Evolutionary conservation across 2,797 vertebrate species (phyloP).

Genomic region (Phoxinus dragarum): DNA sequence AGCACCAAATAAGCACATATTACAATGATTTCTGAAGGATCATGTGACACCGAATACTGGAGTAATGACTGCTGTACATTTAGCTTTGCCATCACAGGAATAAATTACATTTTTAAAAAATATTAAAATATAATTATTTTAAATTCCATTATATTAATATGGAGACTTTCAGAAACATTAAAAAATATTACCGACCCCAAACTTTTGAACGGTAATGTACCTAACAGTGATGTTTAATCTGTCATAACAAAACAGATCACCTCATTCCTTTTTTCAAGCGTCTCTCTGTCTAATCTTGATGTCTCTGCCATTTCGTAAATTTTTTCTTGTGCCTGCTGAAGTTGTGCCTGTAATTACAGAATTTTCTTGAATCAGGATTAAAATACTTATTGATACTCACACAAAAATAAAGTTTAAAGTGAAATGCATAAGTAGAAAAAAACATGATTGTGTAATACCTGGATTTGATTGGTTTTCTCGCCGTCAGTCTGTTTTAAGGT

Average conservation of each 20-base stretch:
- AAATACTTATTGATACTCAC: not conserved
- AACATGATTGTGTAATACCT: slow-evolving; percentile 61
- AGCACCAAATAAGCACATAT: too few species aligned
- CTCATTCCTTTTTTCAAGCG: slow-evolving; percentile 74
- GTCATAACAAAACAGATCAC: slow-evolving; percentile 64
- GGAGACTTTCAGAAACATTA: not conserved
- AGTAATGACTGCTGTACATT: too few species aligned
- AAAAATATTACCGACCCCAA: not conserved
- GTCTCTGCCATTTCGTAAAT: slow-evolving; percentile 60
- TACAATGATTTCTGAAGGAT: too few species aligned
- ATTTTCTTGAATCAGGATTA: not conserved
- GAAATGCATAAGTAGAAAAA: not conserved
- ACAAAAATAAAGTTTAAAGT: not conserved
- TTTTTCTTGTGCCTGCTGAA: slow-evolving; percentile 54
- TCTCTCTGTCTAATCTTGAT: slow-evolving; percentile 70
- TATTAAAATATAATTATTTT: too few species aligned
- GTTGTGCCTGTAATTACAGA: slow-evolving; percentile 63
- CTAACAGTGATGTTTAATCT: not conserved
- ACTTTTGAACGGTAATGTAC: not conserved
- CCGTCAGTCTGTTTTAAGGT: rapidly evolving
- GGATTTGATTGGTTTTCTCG: slow-evolving; percentile 48
- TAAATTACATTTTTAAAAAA: too few species aligned
- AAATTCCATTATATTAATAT: not conserved
- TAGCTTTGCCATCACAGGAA: too few species aligned
- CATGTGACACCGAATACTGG: too few species aligned